phyloP scores from a whole-genome alignment of 2,113 vertebrate species.

The Nothoprocta perdicaria region DNA sequence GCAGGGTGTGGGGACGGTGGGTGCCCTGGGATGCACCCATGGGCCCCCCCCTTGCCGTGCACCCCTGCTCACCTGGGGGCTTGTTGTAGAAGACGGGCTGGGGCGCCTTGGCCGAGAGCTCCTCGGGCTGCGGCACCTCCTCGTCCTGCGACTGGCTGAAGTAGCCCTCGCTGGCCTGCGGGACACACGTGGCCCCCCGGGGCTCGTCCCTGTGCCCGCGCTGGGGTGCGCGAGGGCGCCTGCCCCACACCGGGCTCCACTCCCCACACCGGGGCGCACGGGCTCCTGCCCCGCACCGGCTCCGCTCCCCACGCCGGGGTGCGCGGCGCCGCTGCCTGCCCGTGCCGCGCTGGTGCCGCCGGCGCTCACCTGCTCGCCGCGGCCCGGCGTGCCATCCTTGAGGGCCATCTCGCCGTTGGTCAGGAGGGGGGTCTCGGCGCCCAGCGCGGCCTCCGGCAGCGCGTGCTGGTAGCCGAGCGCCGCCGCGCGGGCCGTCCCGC shows the following conservation, averaged over 20 bases:
- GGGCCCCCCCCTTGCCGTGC: too few species aligned
- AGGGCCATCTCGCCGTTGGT: constrained; percentile 93
- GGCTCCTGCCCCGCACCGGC: too few species aligned
- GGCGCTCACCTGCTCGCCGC: constrained; percentile 42
- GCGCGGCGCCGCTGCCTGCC: too few species aligned
- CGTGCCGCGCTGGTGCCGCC: accelerated
- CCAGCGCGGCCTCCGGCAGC: constrained; percentile 81
- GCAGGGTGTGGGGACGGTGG: too few species aligned
- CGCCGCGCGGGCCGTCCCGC: constrained; percentile 77
- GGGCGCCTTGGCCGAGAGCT: constrained; percentile 89
- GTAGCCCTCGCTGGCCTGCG: constrained; percentile 93
- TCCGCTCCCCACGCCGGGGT: too few species aligned
- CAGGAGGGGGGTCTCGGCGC: constrained; percentile 84
- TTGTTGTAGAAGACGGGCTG: constrained; percentile 94
- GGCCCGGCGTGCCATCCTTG: constrained; percentile 91
- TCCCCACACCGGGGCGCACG: too few species aligned
- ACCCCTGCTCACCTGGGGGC: constrained; percentile 86
- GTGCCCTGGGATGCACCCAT: too few species aligned
- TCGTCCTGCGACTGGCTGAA: constrained; percentile 98
- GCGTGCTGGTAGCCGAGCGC: constrained; percentile 87
- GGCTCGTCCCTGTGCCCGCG: not conserved
- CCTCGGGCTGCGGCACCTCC: constrained; percentile 89
- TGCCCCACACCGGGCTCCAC: too few species aligned
- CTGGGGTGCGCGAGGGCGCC: too few species aligned
- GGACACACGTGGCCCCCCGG: not conserved